phyloP scores from a whole-genome alignment of 2,113 vertebrate species.

The Myotis brandtii region DNA sequence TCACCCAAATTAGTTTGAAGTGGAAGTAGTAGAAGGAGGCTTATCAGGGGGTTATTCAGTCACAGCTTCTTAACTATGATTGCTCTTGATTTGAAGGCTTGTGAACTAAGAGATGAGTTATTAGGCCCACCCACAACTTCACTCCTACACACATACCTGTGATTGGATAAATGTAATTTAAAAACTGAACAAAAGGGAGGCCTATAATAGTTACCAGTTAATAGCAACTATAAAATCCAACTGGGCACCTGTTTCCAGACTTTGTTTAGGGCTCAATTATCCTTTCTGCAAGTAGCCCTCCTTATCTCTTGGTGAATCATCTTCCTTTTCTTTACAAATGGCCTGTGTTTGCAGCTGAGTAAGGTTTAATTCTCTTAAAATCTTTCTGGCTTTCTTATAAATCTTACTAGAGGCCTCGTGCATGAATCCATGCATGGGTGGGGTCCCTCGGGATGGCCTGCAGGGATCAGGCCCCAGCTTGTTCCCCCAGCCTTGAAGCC shows the following conservation, averaged over 20 bases:
- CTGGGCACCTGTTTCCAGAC: neutral
- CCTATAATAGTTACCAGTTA: neutral
- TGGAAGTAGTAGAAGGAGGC: neutral
- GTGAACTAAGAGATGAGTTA: neutral
- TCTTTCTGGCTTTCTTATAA: neutral
- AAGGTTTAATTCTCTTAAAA: neutral
- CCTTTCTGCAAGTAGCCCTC: neutral
- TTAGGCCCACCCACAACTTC: neutral
- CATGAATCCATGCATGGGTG: too few relatives aligned
- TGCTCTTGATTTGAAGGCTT: neutral
- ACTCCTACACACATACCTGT: neutral
- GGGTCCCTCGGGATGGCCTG: too few relatives aligned
- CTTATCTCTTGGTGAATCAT: neutral
- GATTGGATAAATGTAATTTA: neutral
- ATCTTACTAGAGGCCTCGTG: neutral
- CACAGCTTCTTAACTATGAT: neutral
- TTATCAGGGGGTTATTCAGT: neutral
- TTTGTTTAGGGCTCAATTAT: neutral
- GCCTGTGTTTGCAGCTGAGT: neutral
- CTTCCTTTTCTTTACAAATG: neutral
- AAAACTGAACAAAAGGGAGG: neutral
- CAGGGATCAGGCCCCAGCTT: too few relatives aligned
- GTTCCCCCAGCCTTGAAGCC: too few relatives aligned
- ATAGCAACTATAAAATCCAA: neutral
- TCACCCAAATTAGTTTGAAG: neutral